A percentile compares a stretch with the other conserved stretches of the same genome.
phyloP scores from a whole-genome alignment of 2,888 invertebrate genomes.

The Harpalus rubripes region DNA sequence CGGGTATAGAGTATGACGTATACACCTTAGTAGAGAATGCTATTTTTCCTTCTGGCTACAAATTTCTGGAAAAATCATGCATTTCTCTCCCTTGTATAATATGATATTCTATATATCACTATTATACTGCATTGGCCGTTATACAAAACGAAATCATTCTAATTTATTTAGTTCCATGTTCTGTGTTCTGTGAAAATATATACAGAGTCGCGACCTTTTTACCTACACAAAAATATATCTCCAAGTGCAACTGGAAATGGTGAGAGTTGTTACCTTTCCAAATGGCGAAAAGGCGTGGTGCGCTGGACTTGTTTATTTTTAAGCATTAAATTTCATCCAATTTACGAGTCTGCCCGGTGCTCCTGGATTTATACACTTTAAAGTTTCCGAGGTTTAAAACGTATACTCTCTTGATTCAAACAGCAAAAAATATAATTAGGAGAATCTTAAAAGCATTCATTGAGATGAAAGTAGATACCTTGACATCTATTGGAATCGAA shows the following conservation, averaged over 20 bases:
- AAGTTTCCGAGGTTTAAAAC: neutral
- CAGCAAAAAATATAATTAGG: too few relatives aligned
- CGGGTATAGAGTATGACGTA: too few relatives aligned
- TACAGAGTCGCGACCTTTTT: neutral
- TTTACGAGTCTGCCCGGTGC: slow-evolving; percentile 12
- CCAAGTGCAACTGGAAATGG: neutral
- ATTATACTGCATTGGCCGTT: too few relatives aligned
- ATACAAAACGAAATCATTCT: too few relatives aligned
- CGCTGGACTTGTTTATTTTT: slow-evolving; percentile 14
- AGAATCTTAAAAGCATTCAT: too few relatives aligned
- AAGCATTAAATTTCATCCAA: slow-evolving; percentile 32
- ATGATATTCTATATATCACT: too few relatives aligned
- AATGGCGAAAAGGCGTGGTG: slow-evolving; percentile 29
- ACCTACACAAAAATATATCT: neutral
- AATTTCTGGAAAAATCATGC: too few relatives aligned
- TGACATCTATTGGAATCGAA: too few relatives aligned
- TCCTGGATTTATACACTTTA: slow-evolving; percentile 52
- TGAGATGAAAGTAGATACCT: too few relatives aligned
- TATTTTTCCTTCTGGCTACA: too few relatives aligned
- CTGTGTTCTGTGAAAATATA: neutral
- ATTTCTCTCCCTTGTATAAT: too few relatives aligned
- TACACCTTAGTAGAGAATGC: too few relatives aligned
- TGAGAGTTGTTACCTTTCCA: slow-evolving; percentile 6
- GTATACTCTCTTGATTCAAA: neutral
- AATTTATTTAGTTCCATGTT: neutral